Conservation (phyloP, 2,113 vertebrate species). For the Tragulus kanchil region DNA sequence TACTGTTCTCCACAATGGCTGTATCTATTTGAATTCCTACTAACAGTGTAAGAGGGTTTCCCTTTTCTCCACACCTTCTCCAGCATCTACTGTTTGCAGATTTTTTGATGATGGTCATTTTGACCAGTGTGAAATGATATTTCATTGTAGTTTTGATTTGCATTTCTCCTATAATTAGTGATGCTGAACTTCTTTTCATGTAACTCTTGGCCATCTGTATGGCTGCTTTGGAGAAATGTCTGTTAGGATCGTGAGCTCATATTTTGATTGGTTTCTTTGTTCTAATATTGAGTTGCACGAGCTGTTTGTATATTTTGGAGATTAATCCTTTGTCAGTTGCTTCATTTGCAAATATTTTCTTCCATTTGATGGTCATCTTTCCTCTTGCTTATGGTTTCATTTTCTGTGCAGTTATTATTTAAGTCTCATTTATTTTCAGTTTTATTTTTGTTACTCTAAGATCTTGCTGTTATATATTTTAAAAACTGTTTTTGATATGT, state of each 20-base stretch:
- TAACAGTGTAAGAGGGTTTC: background rate
- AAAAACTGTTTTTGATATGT: background rate
- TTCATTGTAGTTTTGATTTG: background rate
- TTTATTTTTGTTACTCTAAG: background rate
- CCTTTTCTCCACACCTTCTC: background rate
- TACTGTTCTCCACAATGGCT: background rate
- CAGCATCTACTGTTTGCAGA: background rate
- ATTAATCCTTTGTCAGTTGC: background rate
- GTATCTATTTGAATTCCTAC: background rate
- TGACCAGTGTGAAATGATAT: background rate
- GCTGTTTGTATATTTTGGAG: background rate
- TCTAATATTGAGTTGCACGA: background rate
- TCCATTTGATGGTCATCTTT: background rate
- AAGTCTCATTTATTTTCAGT: background rate
- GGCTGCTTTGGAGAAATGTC: background rate
- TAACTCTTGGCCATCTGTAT: accelerated
- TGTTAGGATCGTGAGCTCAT: background rate
- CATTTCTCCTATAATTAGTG: background rate
- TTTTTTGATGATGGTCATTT: background rate
- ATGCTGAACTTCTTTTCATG: background rate
- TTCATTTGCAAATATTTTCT: background rate
- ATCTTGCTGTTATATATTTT: background rate
- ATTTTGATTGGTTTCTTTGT: background rate
- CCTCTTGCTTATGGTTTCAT: background rate
- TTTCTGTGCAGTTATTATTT: background rate